Evolutionary conservation across 1,140 invertebrate species (phyloP).

Genomic region (Ceratosolen fusciceps): DNA sequence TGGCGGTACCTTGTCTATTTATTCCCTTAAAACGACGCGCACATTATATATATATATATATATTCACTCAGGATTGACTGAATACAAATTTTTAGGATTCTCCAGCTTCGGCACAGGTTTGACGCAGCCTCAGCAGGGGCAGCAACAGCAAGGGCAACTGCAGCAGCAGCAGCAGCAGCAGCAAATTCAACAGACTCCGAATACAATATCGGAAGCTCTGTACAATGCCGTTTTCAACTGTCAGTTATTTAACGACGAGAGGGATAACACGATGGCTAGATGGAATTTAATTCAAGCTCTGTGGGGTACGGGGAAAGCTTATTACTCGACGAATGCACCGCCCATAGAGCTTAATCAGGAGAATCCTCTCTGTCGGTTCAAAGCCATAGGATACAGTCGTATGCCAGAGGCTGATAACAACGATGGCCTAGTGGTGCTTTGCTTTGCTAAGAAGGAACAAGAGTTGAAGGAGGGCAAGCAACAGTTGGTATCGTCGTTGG

Average conservation of each 20-base stretch:
- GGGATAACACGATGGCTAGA: conserved; percentile 90
- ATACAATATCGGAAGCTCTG: conserved; percentile 79
- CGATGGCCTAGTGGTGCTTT: conserved; percentile 87
- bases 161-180: conserved; percentile 73
- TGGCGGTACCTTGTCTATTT: conserved; percentile 21
- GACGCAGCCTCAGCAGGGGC: conserved; percentile 69
- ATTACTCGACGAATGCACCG: conserved; percentile 80
- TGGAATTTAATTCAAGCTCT: conserved; percentile 95
- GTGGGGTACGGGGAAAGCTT: conserved; percentile 90
- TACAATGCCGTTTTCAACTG: conserved; percentile 87
- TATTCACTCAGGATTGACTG: too few species aligned
- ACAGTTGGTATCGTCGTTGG: conserved; percentile 79
- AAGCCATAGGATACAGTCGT: conserved; percentile 91
- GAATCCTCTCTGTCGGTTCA: conserved; percentile 93
- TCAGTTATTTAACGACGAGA: conserved; percentile 91
- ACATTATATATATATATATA: too few species aligned
- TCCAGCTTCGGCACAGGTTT: conserved; percentile 57
- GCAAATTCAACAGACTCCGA: conserved; percentile 73
- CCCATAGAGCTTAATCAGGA: conserved; percentile 88
- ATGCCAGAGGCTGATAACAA: conserved; percentile 88
- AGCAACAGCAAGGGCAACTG: conserved; percentile 73
- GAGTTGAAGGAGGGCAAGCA: conserved; percentile 83
- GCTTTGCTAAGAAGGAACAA: conserved; percentile 84
- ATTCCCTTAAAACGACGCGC: too few species aligned
- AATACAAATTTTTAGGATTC: conserved; percentile 50